Base-by-base conservation (phyloP, 2,888 invertebrate genomes). In the Drosophila tanythrix region DNA sequence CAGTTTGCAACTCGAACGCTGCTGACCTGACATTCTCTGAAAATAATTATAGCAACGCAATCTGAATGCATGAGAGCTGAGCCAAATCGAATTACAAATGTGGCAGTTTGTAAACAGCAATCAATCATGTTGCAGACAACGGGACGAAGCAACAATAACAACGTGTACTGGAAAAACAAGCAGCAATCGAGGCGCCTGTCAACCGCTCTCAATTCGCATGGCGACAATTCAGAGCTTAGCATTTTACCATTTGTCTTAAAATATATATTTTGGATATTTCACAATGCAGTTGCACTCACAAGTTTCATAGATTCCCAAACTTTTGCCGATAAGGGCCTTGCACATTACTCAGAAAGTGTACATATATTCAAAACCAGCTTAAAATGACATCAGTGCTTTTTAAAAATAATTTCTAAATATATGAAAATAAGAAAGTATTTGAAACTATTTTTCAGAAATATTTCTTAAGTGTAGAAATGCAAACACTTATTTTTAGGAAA, bases 41-140 rank as follows among this genome's bases (percentile, higher is more conserved):
- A 73, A 82, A 74, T 74, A 70, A 70, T 77, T 69, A 70, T 33
- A 55, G 55, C 81, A 68, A 61, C 81, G 70, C 31, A 46, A 31
- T 65, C 59, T 48, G 48, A 64, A 58, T 80, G 59, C 76, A 67
- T 74, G 64, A 38, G 60, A 65, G 63, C 52, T 38, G 31, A 43
- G 51, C 50, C 36, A 72, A 71, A 81, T 86, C 68, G 66, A 79
- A 83, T 78, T 76, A 77, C 72, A 65, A 69, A 74, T 15, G 68
- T 71, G 64, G 50, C 53, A 70, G 40, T 35, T 58, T 40, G 36
- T 82, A 88, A 88, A 82, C 83, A 88, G 61, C 74, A 86, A 84
- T 84, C 87, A 87, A 84, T 89, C 83, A 87, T 81, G 60, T 57
- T 53, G 31, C 33, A 50, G 38, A 50, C n/a, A 57, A 33, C 50